These are phyloP conservation scores for Coturnix japonica DNA, from an alignment of 2,113 vertebrate genomes.

Conservation along the genomic window DNA sequence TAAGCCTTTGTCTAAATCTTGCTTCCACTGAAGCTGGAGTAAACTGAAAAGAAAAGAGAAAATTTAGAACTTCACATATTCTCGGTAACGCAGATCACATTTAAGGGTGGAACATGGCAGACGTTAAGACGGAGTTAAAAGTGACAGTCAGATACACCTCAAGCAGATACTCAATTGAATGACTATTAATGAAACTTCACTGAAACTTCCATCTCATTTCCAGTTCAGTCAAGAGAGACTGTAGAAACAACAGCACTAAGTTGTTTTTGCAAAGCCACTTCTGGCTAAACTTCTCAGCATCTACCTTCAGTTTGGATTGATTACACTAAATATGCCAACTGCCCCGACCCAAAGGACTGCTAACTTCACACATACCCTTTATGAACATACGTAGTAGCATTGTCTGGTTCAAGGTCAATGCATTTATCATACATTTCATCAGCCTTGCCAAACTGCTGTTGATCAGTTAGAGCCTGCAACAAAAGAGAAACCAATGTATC, in stretches of 20 bases:
- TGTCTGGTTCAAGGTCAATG: slow-evolving; percentile 97
- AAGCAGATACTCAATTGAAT: background rate
- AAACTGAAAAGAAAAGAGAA: slow-evolving; percentile 80
- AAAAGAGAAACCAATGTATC: slow-evolving; percentile 29
- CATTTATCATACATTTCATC: slow-evolving; percentile 99
- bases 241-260: background rate
- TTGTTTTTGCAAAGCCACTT: background rate
- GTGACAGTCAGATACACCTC: background rate
- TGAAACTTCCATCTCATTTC: background rate
- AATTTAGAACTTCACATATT: background rate
- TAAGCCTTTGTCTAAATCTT: slow-evolving; percentile 95
- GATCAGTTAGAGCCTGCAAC: slow-evolving; percentile 94
- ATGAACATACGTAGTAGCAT: slow-evolving; percentile 98
- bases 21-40: slow-evolving; percentile 99
- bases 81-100: background rate
- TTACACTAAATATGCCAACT: background rate
- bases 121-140: background rate
- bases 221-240: background rate
- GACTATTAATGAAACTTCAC: background rate
- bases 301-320: background rate
- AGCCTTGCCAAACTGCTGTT: slow-evolving; percentile 97
- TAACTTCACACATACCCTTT: slow-evolving; percentile 88
- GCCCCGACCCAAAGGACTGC: background rate
- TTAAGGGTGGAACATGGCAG: background rate
- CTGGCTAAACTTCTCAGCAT: background rate